Conservation (phyloP, 1,140 invertebrate species). For the Halyomorpha halys region DNA sequence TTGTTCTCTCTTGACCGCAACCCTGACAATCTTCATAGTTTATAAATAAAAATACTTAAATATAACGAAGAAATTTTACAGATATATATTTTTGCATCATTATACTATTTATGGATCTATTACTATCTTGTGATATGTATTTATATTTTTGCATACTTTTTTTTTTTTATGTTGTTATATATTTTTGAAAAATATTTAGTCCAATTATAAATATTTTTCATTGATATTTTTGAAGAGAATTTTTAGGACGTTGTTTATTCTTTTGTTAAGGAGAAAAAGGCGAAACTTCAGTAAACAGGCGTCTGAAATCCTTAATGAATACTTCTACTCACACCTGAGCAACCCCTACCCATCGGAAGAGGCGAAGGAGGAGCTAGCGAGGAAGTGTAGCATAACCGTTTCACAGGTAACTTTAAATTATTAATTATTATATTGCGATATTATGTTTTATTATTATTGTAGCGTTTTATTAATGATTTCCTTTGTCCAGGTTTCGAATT, state of each 20-base stretch:
- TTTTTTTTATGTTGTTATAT: background rate
- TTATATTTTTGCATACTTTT: background rate
- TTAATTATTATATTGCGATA: too few species aligned
- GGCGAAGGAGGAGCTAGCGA: slow-evolving; percentile 98
- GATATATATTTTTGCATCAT: too few species aligned
- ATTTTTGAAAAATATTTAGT: background rate
- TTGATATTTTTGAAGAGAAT: background rate
- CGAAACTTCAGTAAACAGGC: slow-evolving; percentile 99
- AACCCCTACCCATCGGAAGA: slow-evolving; percentile 99
- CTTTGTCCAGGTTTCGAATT: slow-evolving; percentile 79
- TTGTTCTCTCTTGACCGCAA: too few species aligned
- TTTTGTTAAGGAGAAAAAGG: slow-evolving; percentile 73
- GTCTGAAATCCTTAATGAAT: slow-evolving; percentile 98
- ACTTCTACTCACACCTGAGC: slow-evolving; percentile 98
- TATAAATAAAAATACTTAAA: too few species aligned
- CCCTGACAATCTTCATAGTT: too few species aligned
- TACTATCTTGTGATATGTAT: background rate
- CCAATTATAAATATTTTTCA: slow-evolving; percentile 2
- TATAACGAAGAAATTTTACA: too few species aligned
- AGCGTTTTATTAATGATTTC: background rate
- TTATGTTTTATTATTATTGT: too few species aligned
- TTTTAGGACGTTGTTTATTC: slow-evolving; percentile 17
- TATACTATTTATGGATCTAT: too few species aligned
- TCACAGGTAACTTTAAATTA: slow-evolving; percentile 55
- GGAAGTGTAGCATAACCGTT: slow-evolving; percentile 98